Evolutionary conservation across 1,140 invertebrate genomes (phyloP).

Genomic region (Brachionus paranguensis): DNA sequence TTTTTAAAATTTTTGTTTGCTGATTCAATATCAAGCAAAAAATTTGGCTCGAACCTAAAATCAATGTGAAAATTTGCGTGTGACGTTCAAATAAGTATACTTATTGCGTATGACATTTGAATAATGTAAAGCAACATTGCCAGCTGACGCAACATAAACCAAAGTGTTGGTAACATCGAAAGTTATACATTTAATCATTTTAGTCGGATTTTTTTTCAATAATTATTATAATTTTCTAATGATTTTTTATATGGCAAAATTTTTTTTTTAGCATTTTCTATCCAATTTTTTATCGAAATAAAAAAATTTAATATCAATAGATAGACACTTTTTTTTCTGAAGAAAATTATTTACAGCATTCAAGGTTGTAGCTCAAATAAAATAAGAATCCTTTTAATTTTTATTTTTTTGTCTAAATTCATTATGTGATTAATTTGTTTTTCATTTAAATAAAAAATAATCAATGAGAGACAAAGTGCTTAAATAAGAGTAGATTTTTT

Average conservation of each 20-base stretch:
- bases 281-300: too few species aligned
- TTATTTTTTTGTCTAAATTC: too few species aligned
- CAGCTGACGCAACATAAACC: background rate
- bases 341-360: too few species aligned
- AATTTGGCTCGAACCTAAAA: background rate
- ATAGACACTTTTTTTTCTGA: too few species aligned
- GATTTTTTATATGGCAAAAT: background rate
- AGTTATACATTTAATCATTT: slow-evolving; percentile 21
- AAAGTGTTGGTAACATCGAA: slow-evolving; percentile 36
- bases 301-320: too few species aligned
- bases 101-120: background rate
- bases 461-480: too few species aligned
- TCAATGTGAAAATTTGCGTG: background rate
- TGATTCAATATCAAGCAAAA: background rate
- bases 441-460: too few species aligned
- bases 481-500: background rate
- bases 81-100: background rate
- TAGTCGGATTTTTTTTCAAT: background rate
- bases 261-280: too few species aligned
- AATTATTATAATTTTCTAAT: background rate
- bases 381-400: too few species aligned
- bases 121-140: slow-evolving; percentile 22
- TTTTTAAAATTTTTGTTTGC: slow-evolving; percentile 16
- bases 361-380: too few species aligned
- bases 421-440: too few species aligned